Evolutionary conservation across 23 tunicate genomes (phyloP).

Genomic region (Ascidia mentula): DNA sequence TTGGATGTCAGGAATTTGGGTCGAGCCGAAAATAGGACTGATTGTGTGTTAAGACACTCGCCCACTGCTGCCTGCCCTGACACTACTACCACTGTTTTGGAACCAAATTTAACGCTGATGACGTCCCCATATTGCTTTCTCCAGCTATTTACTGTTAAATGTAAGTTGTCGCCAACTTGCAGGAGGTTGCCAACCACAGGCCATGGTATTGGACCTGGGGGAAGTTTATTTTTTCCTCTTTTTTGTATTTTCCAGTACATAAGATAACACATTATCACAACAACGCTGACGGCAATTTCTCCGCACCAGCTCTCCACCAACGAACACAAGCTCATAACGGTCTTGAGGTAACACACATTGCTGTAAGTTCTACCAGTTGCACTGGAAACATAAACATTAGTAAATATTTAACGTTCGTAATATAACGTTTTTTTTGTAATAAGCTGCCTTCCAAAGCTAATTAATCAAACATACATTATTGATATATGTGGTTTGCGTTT

Average conservation of each 20-base stretch:
- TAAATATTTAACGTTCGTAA: no score
- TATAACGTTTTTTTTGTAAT: no score
- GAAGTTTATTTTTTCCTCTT: neutral
- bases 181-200: conserved; percentile 56
- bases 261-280: neutral
- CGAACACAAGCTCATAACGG: neutral
- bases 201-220: conserved; percentile 34
- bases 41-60: conserved; percentile 29
- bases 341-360: no score
- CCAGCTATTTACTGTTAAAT: conserved; percentile 11
- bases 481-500: no score
- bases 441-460: no score
- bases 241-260: neutral
- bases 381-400: no score
- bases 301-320: neutral
- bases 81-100: conserved; percentile 18
- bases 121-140: conserved; percentile 47
- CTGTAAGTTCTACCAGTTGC: no score
- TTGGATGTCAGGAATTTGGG: conserved; percentile 22
- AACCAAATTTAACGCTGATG: conserved; percentile 30
- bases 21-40: conserved; percentile 40
- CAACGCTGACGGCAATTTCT: neutral
- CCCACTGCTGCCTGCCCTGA: conserved; percentile 6
- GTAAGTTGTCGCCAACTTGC: conserved; percentile 14
- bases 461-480: no score